These are phyloP conservation scores for Portevinia maculata DNA, from an alignment of 2,888 invertebrate species.

Conservation along the genomic window DNA sequence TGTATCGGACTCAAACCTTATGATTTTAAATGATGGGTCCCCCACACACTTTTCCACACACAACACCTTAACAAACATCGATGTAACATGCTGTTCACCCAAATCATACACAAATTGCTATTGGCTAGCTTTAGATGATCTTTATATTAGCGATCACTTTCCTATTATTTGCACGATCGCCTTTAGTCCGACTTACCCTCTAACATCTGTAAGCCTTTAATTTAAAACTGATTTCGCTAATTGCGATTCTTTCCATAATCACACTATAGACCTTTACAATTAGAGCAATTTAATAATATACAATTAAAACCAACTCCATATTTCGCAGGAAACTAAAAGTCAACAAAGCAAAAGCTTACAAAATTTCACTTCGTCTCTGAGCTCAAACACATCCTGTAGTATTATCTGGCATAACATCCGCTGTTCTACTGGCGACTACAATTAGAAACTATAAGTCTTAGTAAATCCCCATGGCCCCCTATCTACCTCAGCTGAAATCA, in stretches of 20 bases:
- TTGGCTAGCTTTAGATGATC: conserved; percentile 28
- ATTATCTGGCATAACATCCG: conserved; percentile 13
- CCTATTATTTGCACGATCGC: conserved; percentile 15
- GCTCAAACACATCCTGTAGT: not conserved
- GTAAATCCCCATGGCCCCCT: too few relatives aligned
- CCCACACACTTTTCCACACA: conserved; percentile 36
- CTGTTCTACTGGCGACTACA: not conserved
- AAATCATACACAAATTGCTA: conserved; percentile 5
- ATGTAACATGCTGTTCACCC: conserved; percentile 34
- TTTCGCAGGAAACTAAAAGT: conserved; percentile 3
- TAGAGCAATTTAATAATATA: not conserved
- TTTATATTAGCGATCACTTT: conserved; percentile 45
- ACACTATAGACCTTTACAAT: conserved; percentile 16
- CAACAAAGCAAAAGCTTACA: not conserved
- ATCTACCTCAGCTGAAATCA: too few relatives aligned
- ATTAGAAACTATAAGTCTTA: not conserved
- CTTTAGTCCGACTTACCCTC: not conserved
- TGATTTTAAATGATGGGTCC: conserved; percentile 33
- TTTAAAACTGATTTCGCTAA: conserved; percentile 38
- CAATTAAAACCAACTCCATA: conserved; percentile 11
- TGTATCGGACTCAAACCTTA: conserved; percentile 16
- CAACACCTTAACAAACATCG: conserved; percentile 26
- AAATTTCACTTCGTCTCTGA: not conserved
- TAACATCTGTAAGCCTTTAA: conserved; percentile 2
- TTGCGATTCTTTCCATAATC: not conserved